A percentile compares a stretch with the other conserved stretches of the same genome.
These are phyloP conservation scores for Mactra quadrangularis DNA, from an alignment of 1,140 invertebrate genomes.

Conservation along the genomic window DNA sequence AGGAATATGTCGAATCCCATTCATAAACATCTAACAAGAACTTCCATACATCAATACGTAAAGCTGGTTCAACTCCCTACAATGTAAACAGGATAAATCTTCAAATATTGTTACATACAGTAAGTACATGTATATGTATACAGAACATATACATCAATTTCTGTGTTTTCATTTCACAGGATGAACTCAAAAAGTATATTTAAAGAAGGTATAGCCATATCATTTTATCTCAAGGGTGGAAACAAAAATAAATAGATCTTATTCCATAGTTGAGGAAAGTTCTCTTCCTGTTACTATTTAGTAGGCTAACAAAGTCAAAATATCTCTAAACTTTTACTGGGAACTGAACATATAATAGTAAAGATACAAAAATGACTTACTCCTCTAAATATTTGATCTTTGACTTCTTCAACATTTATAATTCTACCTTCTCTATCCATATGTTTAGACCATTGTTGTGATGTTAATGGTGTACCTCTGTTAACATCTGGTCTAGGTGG, in stretches of 20 bases:
- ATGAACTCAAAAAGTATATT: no score
- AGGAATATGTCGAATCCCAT: conserved; percentile 91
- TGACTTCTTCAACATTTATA: conserved; percentile 85
- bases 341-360: no score
- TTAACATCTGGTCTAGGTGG: conserved; percentile 82
- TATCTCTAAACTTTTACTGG: no score
- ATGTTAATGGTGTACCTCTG: conserved; percentile 87
- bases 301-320: no score
- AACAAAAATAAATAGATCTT: no score
- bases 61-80: conserved; percentile 88
- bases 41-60: conserved; percentile 96
- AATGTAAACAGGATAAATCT: conserved; percentile 63
- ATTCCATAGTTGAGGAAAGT: no score
- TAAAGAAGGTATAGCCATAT: no score
- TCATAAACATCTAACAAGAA: conserved; percentile 95
- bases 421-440: conserved; percentile 90
- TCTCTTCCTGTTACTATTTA: no score
- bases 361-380: no score
- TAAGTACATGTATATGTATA: background rate
- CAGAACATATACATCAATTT: no score
- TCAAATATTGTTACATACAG: background rate
- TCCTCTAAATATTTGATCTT: conserved; percentile 94
- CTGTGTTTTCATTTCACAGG: background rate
- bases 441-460: conserved; percentile 91
- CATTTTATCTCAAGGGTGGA: no score